phyloP scores from a whole-genome alignment of 1,140 invertebrate species.

The Geopemphigus sp. region DNA sequence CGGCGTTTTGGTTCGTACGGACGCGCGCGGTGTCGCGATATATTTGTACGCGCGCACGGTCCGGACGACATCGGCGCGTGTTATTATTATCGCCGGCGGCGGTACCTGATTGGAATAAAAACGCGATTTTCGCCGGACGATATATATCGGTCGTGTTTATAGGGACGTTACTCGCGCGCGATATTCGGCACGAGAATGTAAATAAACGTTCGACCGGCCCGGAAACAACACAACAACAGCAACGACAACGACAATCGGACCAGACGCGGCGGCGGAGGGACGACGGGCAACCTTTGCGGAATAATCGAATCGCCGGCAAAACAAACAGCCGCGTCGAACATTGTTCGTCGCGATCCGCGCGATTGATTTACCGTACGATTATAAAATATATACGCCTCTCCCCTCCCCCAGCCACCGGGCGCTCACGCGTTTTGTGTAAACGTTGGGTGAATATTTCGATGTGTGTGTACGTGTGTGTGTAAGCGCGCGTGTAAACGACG shows the following conservation, averaged over 20 bases:
- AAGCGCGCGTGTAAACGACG: background rate
- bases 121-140: background rate
- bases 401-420: no score
- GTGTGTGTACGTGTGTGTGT: background rate
- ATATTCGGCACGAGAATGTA: conserved; percentile 38
- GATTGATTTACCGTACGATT: conserved; percentile 36
- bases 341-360: conserved; percentile 41
- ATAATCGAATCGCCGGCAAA: conserved; percentile 37
- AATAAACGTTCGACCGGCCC: conserved; percentile 41
- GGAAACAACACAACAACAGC: no score
- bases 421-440: no score
- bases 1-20: conserved; percentile 35
- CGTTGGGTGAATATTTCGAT: no score
- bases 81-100: background rate
- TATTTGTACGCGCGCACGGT: background rate
- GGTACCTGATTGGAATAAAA: conserved; percentile 26
- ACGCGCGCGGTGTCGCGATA: background rate
- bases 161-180: background rate
- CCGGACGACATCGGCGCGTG: no score
- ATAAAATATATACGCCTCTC: no score
- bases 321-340: conserved; percentile 27
- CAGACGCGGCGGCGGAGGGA: conserved; percentile 19
- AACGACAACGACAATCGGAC: conserved; percentile 32
- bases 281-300: conserved; percentile 33
- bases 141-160: background rate